phyloP scores from a whole-genome alignment of 2,888 invertebrate species.

The Dione vanillae region DNA sequence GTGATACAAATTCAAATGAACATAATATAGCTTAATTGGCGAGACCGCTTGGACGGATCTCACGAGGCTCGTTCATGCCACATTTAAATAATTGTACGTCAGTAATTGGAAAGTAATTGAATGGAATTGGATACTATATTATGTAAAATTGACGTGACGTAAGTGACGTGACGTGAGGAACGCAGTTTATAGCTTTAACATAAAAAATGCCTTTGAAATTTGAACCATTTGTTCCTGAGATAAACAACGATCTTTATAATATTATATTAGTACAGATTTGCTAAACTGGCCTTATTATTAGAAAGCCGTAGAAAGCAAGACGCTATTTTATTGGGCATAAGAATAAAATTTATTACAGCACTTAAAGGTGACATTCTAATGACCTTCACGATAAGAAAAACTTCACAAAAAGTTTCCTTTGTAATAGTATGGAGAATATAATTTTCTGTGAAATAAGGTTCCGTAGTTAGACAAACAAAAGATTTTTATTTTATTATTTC shows the following conservation, averaged over 20 bases:
- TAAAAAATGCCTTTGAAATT: too few species aligned
- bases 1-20: too few species aligned
- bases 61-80: not conserved
- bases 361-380: not conserved
- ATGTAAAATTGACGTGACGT: too few species aligned
- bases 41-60: not conserved
- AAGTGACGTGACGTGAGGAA: too few species aligned
- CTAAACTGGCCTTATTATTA: not conserved
- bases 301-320: not conserved
- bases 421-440: not conserved
- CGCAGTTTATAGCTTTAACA: too few species aligned
- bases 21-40: not conserved
- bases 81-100: too few species aligned
- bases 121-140: too few species aligned
- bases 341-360: slow-evolving; percentile 6
- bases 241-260: too few species aligned
- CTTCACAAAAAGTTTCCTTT: not conserved
- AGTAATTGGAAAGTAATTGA: too few species aligned
- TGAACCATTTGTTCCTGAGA: too few species aligned
- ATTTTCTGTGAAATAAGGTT: not conserved
- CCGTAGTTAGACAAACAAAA: not conserved
- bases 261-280: too few species aligned
- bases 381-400: slow-evolving; percentile 13
- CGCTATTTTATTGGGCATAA: slow-evolving; percentile 4
- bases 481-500: not conserved